Evolutionary conservation across 2,797 vertebrate genomes (phyloP).

Genomic region (Pantherophis alleghaniensis): DNA sequence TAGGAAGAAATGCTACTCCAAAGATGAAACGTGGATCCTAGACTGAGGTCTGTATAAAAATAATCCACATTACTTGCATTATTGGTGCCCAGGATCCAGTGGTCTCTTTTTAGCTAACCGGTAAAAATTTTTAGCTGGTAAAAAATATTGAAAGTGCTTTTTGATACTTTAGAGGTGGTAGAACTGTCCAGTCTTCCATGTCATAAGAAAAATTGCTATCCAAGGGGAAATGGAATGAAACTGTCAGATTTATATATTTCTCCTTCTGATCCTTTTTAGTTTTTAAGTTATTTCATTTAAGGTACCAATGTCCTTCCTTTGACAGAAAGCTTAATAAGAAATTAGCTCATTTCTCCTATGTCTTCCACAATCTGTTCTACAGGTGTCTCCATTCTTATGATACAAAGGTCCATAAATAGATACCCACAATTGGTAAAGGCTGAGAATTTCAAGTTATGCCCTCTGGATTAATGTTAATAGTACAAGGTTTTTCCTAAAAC

Average conservation of each 20-base stretch:
- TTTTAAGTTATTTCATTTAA: background rate
- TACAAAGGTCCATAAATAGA: background rate
- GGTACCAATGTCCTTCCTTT: background rate
- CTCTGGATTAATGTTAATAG: background rate
- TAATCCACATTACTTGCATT: background rate
- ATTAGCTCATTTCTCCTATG: background rate
- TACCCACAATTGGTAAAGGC: background rate
- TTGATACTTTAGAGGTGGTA: background rate
- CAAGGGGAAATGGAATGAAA: background rate
- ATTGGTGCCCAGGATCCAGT: background rate
- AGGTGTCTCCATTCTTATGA: background rate
- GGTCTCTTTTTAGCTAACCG: background rate
- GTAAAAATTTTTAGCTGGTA: no score
- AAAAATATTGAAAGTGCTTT: background rate
- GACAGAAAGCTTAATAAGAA: background rate
- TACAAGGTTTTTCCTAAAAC: background rate
- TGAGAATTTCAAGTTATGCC: background rate
- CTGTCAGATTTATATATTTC: background rate
- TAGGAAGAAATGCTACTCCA: conserved; percentile 3
- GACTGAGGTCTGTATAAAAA: background rate
- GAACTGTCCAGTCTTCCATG: background rate
- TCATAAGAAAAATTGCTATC: background rate
- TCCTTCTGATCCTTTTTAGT: background rate
- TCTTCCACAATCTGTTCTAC: no score
- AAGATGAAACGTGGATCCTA: background rate